These are phyloP conservation scores for Plusia festucae DNA, from an alignment of 2,888 invertebrate species.

Conservation along the genomic window DNA sequence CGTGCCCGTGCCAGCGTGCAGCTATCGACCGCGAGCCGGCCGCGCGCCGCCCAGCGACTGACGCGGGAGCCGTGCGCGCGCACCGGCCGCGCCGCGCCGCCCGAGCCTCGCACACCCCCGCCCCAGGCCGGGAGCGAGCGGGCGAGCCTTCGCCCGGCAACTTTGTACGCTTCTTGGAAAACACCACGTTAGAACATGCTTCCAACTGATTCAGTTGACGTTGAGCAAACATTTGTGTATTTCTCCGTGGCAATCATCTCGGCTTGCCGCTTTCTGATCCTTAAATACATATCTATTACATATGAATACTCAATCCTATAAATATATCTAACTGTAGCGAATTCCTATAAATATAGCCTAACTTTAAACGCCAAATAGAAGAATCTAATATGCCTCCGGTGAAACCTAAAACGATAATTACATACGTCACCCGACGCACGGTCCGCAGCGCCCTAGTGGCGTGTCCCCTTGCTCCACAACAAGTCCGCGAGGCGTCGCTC, in stretches of 20 bases:
- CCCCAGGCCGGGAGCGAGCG: constrained; percentile 59
- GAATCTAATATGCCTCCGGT: constrained; percentile 53
- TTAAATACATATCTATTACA: too few relatives aligned
- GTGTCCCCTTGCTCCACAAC: constrained; percentile 63
- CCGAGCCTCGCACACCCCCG: constrained; percentile 65
- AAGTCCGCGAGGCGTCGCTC: constrained; percentile 67
- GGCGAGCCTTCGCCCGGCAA: constrained; percentile 58
- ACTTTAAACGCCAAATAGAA: constrained; percentile 27
- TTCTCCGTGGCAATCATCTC: neutral
- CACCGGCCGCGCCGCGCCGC: constrained; percentile 70
- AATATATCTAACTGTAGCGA: neutral
- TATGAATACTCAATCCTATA: too few relatives aligned
- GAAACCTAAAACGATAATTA: constrained; percentile 60
- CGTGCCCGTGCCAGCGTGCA: constrained; percentile 75
- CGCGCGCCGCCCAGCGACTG: constrained; percentile 84
- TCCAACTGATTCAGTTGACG: constrained; percentile 30
- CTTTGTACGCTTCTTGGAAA: constrained; percentile 55
- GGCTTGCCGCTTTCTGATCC: constrained; percentile 1
- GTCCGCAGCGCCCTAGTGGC: constrained; percentile 50
- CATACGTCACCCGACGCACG: constrained; percentile 53
- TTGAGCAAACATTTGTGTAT: constrained; percentile 30
- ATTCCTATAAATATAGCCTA: constrained; percentile 10
- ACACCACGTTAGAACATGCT: constrained; percentile 49
- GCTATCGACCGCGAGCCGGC: constrained; percentile 87
- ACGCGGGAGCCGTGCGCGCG: constrained; percentile 84